Evolutionary conservation across 2,113 vertebrate species (phyloP).

Genomic region (Monarcha castaneiventris): DNA sequence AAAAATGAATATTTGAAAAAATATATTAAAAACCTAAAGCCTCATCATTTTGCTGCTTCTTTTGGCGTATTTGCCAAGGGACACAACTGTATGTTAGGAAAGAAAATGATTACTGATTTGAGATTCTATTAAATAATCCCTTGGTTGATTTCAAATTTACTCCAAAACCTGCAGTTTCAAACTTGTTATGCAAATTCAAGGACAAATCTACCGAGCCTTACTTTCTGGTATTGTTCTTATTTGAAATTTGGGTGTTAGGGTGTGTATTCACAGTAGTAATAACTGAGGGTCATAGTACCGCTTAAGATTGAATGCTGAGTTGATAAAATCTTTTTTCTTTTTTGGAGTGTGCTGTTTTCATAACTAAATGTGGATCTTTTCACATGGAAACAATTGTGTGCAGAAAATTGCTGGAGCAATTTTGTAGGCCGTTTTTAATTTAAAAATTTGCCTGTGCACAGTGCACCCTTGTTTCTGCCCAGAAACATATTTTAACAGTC

Average conservation of each 20-base stretch:
- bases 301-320: not conserved
- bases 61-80: not conserved
- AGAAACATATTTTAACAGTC: slow-evolving; percentile 12
- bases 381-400: slow-evolving; percentile 53
- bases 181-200: not conserved
- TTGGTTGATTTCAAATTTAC: not conserved
- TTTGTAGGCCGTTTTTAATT: slow-evolving; percentile 46
- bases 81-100: not conserved
- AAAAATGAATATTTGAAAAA: slow-evolving; percentile 4
- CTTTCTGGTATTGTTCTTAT: not conserved
- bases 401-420: slow-evolving; percentile 54
- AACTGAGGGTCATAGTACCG: not conserved
- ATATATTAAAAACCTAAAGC: not conserved
- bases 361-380: not conserved
- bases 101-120: not conserved
- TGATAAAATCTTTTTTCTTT: not conserved
- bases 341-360: not conserved
- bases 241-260: not conserved
- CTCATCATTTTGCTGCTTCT: not conserved
- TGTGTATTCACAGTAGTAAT: not conserved
- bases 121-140: not conserved
- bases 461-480: slow-evolving; percentile 29
- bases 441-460: slow-evolving; percentile 16
- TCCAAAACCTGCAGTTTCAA: not conserved
- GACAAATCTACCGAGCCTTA: not conserved